phyloP scores from a whole-genome alignment of 2,888 invertebrate genomes.

The Coecobrya sp. region DNA sequence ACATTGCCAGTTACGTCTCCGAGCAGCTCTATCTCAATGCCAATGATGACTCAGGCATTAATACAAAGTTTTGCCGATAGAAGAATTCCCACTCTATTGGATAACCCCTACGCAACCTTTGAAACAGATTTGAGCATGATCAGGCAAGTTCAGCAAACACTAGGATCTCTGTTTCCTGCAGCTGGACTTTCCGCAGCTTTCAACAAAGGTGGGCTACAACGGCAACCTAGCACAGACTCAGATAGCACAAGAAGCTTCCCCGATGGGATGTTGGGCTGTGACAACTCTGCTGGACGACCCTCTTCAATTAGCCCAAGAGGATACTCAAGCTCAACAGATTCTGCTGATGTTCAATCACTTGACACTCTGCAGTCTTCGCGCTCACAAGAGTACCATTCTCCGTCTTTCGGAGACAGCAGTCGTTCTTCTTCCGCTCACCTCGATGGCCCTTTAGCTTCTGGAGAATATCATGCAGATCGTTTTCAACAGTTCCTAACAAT shows the following conservation, averaged over 20 bases:
- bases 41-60: slow-evolving; percentile 54
- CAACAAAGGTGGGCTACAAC: not conserved
- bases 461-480: slow-evolving; percentile 67
- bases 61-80: slow-evolving; percentile 65
- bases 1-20: not conserved
- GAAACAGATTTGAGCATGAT: slow-evolving; percentile 76
- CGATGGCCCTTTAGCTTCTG: not conserved
- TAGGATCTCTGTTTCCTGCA: slow-evolving; percentile 52
- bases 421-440: slow-evolving; percentile 5
- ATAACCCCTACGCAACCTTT: slow-evolving; percentile 81
- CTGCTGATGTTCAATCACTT: slow-evolving; percentile 43
- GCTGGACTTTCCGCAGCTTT: not conserved
- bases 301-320: slow-evolving; percentile 54
- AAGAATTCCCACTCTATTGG: slow-evolving; percentile 81
- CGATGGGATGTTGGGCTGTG: slow-evolving; percentile 28
- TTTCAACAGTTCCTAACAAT: slow-evolving; percentile 57
- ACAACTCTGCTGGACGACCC: slow-evolving; percentile 6
- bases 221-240: slow-evolving; percentile 42
- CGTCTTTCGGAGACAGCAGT: slow-evolving; percentile 4
- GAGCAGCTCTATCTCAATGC: not conserved
- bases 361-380: slow-evolving; percentile 58
- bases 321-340: slow-evolving; percentile 69
- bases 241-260: not conserved
- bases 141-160: slow-evolving; percentile 63
- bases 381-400: slow-evolving; percentile 51